Evolutionary conservation across 2,797 vertebrate genomes (phyloP).

Genomic region (Bovichtus variegatus): DNA sequence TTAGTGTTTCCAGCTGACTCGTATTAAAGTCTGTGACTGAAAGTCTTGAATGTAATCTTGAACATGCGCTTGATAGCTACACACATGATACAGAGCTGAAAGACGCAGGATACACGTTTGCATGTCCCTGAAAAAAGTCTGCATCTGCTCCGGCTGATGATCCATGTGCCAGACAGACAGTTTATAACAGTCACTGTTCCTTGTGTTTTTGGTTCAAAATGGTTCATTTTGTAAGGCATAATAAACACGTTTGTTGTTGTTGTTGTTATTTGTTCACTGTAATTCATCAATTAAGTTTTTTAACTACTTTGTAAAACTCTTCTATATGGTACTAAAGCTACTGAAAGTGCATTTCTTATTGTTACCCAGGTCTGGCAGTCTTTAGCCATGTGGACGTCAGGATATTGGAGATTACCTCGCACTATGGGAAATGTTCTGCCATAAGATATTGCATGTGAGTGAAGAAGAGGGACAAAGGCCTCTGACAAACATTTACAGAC

Average conservation of each 20-base stretch:
- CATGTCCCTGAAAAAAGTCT: neutral
- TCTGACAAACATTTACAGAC: constrained; percentile 39
- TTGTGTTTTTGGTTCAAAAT: neutral
- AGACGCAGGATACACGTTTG: neutral
- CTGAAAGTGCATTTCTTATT: neutral
- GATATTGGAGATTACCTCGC: constrained; percentile 12
- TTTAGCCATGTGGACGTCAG: neutral
- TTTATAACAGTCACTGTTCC: neutral
- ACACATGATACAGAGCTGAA: neutral
- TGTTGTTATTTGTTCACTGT: no score
- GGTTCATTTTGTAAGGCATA: neutral
- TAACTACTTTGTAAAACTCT: neutral
- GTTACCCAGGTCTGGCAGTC: neutral
- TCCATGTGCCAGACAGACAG: neutral
- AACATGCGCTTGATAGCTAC: neutral
- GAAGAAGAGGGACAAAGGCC: neutral
- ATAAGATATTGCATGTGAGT: neutral
- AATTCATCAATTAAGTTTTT: neutral
- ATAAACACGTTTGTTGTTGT: neutral
- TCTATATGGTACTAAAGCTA: neutral
- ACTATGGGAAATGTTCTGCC: neutral
- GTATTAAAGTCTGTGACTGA: no score
- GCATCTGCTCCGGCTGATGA: neutral
- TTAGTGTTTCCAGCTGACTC: no score
- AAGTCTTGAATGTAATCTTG: neutral